These are phyloP conservation scores for Acanthornis magna DNA, from an alignment of 2,797 vertebrate species.

Conservation along the genomic window DNA sequence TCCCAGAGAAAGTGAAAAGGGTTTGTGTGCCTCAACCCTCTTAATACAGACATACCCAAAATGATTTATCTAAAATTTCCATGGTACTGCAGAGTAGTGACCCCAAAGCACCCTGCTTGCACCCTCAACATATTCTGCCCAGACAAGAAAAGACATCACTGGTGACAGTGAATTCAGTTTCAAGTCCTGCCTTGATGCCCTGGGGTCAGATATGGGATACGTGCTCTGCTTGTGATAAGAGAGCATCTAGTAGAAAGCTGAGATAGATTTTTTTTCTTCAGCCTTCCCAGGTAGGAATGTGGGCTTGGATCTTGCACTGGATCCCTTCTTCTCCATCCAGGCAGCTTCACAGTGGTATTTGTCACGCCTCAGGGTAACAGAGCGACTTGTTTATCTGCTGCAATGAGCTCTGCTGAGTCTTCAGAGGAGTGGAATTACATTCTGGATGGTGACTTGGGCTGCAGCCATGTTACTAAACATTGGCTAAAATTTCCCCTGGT, in stretches of 20 bases:
- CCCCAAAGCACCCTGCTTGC: not conserved
- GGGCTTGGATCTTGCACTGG: not conserved
- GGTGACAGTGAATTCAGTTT: not conserved
- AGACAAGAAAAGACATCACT: not conserved
- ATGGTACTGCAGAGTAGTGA: not conserved
- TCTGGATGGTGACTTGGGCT: conserved; percentile 20
- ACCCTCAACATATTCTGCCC: not conserved
- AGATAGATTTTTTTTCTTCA: not conserved
- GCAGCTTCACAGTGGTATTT: not conserved
- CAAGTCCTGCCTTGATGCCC: not conserved
- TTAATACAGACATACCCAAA: not conserved
- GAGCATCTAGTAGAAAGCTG: not conserved
- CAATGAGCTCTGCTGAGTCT: conserved; percentile 33
- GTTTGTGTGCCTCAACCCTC: not conserved
- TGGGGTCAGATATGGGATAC: not conserved
- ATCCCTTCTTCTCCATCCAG: conserved; percentile 7
- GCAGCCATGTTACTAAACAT: not conserved
- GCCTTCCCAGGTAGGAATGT: conserved; percentile 6
- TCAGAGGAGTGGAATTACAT: conserved; percentile 63
- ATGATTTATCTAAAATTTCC: not conserved
- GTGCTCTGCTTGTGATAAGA: not conserved
- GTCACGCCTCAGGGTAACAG: conserved; percentile 29
- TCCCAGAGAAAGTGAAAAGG: not conserved
- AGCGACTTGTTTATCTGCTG: conserved; percentile 50
- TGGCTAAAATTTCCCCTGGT: conserved; percentile 26